phyloP scores from a whole-genome alignment of 2,797 vertebrate genomes.

The Apogon hyalosoma region DNA sequence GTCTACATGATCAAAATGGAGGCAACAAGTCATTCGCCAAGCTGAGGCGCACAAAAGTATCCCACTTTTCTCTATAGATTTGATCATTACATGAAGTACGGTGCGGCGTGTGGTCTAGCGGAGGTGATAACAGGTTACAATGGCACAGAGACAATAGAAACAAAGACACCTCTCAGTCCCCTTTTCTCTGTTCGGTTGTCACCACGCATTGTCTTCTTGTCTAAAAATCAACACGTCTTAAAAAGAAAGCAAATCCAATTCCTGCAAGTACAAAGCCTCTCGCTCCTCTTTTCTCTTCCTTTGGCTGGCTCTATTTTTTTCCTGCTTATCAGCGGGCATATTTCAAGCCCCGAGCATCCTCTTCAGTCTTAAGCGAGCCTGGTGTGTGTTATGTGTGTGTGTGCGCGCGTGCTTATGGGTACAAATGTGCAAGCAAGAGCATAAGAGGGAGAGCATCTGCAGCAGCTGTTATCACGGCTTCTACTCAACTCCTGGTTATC shows the following conservation, averaged over 20 bases:
- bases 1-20: constrained; percentile 16
- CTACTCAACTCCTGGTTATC: constrained; percentile 62
- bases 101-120: constrained; percentile 13
- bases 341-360: constrained; percentile 59
- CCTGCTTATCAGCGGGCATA: constrained; percentile 62
- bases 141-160: constrained; percentile 37
- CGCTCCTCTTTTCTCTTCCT: constrained; percentile 38
- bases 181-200: constrained; percentile 36
- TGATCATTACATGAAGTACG: constrained; percentile 41
- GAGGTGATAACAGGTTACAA: constrained; percentile 43
- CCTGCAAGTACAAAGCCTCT: constrained; percentile 50
- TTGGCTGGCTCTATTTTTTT: constrained; percentile 35
- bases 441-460: constrained; percentile 39
- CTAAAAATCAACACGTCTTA: constrained; percentile 54
- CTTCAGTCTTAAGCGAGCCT: constrained; percentile 29
- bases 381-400: constrained; percentile 21
- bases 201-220: constrained; percentile 47
- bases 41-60: constrained; percentile 1
- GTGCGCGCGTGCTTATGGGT: constrained; percentile 10
- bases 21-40: constrained; percentile 4
- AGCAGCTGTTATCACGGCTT: constrained; percentile 56
- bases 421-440: constrained; percentile 25
- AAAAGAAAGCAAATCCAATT: constrained; percentile 64
- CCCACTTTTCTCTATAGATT: constrained; percentile 21
- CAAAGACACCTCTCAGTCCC: constrained; percentile 43